phyloP scores from a whole-genome alignment of 2,888 invertebrate genomes.

The Euproctis similis region DNA sequence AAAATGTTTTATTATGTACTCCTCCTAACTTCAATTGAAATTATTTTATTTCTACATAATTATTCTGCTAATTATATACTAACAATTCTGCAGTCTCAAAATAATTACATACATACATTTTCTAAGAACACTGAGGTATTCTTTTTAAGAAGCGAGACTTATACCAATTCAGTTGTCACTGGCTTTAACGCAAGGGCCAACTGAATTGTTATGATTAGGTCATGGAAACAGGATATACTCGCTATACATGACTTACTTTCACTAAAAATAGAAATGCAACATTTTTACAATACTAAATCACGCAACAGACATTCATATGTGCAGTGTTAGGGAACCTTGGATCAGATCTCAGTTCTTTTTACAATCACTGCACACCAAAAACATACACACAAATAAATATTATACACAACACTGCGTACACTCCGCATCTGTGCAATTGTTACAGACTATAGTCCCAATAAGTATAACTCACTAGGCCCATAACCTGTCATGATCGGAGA shows the following conservation, averaged over 20 bases:
- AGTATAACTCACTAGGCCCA: conserved; percentile 18
- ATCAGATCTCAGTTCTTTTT: conserved; percentile 38
- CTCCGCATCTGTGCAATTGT: conserved; percentile 40
- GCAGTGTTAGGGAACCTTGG: conserved; percentile 40
- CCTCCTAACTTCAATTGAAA: conserved; percentile 60
- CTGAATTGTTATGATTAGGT: conserved; percentile 33
- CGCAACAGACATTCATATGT: conserved; percentile 25
- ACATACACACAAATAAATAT: conserved; percentile 54
- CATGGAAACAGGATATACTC: conserved; percentile 36
- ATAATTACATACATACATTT: conserved; percentile 65
- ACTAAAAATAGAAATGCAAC: conserved; percentile 67
- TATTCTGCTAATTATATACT: conserved; percentile 67
- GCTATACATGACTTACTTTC: conserved; percentile 38
- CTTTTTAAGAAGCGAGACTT: conserved; percentile 48
- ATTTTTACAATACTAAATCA: conserved; percentile 45
- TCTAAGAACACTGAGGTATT: conserved; percentile 63
- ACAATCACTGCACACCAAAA: conserved; percentile 39
- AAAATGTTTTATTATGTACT: conserved; percentile 67
- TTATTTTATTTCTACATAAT: conserved; percentile 63
- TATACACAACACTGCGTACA: conserved; percentile 62
- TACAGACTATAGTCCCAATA: conserved; percentile 32
- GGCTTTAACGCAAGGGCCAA: conserved; percentile 18
- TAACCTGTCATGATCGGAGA: conserved; percentile 44
- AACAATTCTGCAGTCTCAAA: conserved; percentile 74
- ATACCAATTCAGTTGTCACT: conserved; percentile 26